Evolutionary conservation across 2,797 vertebrate species (phyloP).

Genomic region (Xenops minutus): DNA sequence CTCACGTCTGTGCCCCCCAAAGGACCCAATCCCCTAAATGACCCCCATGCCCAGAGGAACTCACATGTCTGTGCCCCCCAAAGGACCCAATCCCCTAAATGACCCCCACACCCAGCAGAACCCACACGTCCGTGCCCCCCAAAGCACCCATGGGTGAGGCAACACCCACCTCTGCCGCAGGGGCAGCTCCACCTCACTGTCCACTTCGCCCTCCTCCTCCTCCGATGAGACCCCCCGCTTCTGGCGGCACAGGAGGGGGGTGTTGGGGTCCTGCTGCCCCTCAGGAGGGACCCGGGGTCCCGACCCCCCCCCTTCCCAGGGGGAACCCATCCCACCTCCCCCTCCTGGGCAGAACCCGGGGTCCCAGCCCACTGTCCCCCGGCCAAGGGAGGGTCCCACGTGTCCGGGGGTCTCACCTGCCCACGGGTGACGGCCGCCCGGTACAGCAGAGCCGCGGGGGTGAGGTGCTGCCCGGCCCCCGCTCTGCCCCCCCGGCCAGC

Average conservation of each 20-base stretch:
- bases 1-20: too few species aligned
- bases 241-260: conserved; percentile 3
- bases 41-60: too few species aligned
- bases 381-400: not conserved
- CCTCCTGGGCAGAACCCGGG: not conserved
- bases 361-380: too few species aligned
- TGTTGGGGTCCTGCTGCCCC: not conserved
- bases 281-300: too few species aligned
- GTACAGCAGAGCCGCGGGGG: conserved; percentile 90
- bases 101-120: not conserved
- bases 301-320: not conserved
- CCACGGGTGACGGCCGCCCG: conserved; percentile 92
- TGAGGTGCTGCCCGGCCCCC: conserved; percentile 80
- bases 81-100: not conserved
- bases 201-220: conserved; percentile 94
- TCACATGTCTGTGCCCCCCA: too few species aligned
- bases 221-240: conserved; percentile 92
- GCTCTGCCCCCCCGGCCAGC: conserved; percentile 73
- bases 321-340: not conserved
- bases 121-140: not conserved
- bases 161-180: conserved; percentile 84
- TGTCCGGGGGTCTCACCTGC: conserved; percentile 76
- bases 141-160: not conserved
- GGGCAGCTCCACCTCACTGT: conserved; percentile 93
- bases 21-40: not conserved